Evolutionary conservation across 2,888 invertebrate genomes (phyloP).

Genomic region (Himalopsyche kuldschensis): DNA sequence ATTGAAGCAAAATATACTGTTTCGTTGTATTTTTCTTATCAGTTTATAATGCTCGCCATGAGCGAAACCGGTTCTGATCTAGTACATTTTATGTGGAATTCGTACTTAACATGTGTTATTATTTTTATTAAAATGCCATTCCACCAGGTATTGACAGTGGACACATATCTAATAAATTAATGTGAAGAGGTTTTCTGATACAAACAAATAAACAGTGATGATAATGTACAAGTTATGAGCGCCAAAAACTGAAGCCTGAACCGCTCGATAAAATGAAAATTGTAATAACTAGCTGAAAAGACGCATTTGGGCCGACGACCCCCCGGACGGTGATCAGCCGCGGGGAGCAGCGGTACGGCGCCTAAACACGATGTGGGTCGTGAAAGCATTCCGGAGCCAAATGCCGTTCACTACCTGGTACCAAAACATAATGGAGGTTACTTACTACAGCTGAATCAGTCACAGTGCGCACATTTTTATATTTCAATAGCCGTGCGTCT

Average conservation of each 20-base stretch:
- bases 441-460: background rate
- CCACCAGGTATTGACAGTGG: too few species aligned
- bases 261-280: background rate
- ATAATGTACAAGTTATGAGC: background rate
- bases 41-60: too few species aligned
- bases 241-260: background rate
- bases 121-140: too few species aligned
- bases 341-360: background rate
- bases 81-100: too few species aligned
- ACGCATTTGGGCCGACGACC: background rate
- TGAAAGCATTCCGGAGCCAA: background rate
- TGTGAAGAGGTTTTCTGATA: too few species aligned
- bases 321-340: background rate
- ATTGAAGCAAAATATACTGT: too few species aligned
- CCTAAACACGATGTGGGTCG: background rate
- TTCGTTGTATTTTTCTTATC: too few species aligned
- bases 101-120: too few species aligned
- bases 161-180: too few species aligned
- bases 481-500: background rate
- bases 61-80: too few species aligned
- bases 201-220: too few species aligned
- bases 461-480: background rate
- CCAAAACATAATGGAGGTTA: background rate
- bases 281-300: background rate
- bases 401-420: background rate